Base-by-base conservation (phyloP, 2,113 vertebrate species). In the Grantiella picta region DNA sequence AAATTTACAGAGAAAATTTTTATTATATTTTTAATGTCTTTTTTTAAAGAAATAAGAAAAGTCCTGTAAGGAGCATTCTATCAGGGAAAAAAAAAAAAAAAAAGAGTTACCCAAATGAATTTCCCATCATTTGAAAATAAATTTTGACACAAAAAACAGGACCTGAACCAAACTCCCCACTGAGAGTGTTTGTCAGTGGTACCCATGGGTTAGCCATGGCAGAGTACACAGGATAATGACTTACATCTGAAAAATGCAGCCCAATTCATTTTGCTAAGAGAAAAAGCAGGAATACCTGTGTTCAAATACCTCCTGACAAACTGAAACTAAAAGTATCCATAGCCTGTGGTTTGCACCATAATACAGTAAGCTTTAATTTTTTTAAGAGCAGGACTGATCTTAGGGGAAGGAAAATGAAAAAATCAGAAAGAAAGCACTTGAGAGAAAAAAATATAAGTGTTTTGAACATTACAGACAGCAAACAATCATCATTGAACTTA, bases 171-270 rank as follows among this genome's bases (percentile, higher is more conserved):
- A 91, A 63, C 13, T 35, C 4, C 29, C 11, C 36, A 10, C 29
- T 33, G 22, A 70, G 15, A 28, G 13, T 40, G 6, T 49, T 52
- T 81, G 27, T 40, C 54, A 65, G 24, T 10, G 42, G 9, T 53
- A 15, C 8, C 29, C 13, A 8, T 5, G 13, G 11, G 11, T 11
- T 33, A 59, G n/a, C 15, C 56, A 70, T 35, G 16, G 47, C 42
- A 79, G 25, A 25, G 10, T 14, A 82, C 11, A 7, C 0, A 0
- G 42, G 12, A 73, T 42, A 66, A 87, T 14, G 27, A 50, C 1
- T 8, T n/a, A 33, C 1, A 52, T 15, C 35, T 79, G 69, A 40
- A 91, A 78, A 75, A 66, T 21, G 33, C 27, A 89, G 9, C 15
- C 40, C 18, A 22, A 23, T 17, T 31, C 27, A 57, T 77, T 53